phyloP scores from a whole-genome alignment of 2,888 invertebrate genomes.

The Callosobruchus maculatus region DNA sequence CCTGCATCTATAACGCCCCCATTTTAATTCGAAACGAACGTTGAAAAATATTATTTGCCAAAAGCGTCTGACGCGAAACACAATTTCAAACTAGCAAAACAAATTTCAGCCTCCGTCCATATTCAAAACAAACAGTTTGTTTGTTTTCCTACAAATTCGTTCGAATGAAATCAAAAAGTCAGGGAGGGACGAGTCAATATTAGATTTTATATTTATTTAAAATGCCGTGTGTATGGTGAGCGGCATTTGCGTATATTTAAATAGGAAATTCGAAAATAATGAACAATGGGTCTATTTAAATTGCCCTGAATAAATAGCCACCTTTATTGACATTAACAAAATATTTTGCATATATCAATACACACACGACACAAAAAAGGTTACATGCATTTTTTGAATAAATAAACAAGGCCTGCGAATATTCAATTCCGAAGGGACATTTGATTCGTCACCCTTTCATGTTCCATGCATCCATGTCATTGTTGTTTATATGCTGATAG shows the following conservation, averaged over 20 bases:
- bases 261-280: slow-evolving; percentile 33
- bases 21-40: neutral
- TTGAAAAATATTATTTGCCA: neutral
- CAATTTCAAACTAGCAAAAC: neutral
- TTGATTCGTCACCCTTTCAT: neutral
- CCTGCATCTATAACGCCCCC: neutral
- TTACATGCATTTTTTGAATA: slow-evolving; percentile 9
- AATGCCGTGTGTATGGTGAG: neutral
- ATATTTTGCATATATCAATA: slow-evolving; percentile 35
- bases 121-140: neutral
- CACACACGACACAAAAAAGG: slow-evolving; percentile 7
- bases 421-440: slow-evolving; percentile 2
- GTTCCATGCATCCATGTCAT: neutral
- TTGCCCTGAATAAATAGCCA: slow-evolving; percentile 29
- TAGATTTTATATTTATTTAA: slow-evolving; percentile 16
- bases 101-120: neutral
- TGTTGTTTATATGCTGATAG: neutral
- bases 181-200: slow-evolving; percentile 7
- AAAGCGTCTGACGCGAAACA: neutral
- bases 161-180: slow-evolving; percentile 8
- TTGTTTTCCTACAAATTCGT: neutral
- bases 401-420: slow-evolving; percentile 5
- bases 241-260: slow-evolving; percentile 21
- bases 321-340: slow-evolving; percentile 34
- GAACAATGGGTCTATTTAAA: slow-evolving; percentile 36